These are phyloP conservation scores for Bombylius major DNA, from an alignment of 2,888 invertebrate genomes.

Conservation along the genomic window DNA sequence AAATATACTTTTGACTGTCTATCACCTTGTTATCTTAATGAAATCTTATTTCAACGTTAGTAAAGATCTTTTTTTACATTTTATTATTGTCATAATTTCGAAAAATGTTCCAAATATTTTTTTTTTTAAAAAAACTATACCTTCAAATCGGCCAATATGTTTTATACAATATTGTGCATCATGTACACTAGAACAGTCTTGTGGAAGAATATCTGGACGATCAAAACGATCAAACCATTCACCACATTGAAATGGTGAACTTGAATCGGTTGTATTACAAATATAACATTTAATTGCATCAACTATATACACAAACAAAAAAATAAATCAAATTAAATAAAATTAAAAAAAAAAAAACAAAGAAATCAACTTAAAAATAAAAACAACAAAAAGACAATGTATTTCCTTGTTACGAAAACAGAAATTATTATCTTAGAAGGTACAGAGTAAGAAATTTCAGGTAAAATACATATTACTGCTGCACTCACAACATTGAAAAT, in stretches of 20 bases:
- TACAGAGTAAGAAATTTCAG: too few relatives aligned
- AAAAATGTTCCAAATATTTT: too few relatives aligned
- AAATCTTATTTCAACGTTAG: too few relatives aligned
- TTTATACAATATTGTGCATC: constrained; percentile 85
- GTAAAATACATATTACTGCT: too few relatives aligned
- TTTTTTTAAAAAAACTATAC: constrained; percentile 34
- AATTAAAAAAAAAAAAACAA: not conserved
- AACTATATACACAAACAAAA: constrained; percentile 37
- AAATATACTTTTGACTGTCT: too few relatives aligned
- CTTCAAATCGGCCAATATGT: constrained; percentile 83
- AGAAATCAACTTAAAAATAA: not conserved
- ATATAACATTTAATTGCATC: constrained; percentile 70
- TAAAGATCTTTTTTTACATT: too few relatives aligned
- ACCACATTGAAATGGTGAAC: constrained; percentile 69
- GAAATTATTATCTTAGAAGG: too few relatives aligned
- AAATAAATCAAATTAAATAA: not conserved
- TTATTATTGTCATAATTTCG: too few relatives aligned
- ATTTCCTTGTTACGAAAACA: too few relatives aligned
- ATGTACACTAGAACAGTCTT: constrained; percentile 66
- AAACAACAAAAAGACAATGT: too few relatives aligned
- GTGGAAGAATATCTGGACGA: constrained; percentile 50
- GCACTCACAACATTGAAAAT: too few relatives aligned
- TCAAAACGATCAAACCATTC: constrained; percentile 56
- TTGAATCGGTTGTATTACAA: constrained; percentile 71
- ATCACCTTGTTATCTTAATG: too few relatives aligned